Evolutionary conservation across 2,113 vertebrate genomes (phyloP).

Genomic region (Heterochromis multidens): DNA sequence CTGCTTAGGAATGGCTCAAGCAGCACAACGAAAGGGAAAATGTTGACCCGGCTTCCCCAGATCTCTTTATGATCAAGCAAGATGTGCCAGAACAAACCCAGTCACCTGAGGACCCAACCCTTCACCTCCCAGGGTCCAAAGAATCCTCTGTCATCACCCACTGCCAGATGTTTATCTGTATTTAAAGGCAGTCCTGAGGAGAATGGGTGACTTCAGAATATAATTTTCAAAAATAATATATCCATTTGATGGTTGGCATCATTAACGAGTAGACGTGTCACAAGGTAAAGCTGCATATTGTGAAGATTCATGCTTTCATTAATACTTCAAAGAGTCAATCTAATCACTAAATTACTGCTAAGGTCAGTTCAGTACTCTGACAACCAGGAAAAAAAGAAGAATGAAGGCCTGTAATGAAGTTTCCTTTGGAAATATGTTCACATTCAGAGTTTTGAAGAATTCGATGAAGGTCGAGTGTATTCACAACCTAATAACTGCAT

Average conservation of each 20-base stretch:
- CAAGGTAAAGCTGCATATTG: neutral
- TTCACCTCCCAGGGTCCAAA: neutral
- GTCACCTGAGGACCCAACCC: too few relatives aligned
- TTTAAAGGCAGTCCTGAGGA: neutral
- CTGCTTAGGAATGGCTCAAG: neutral
- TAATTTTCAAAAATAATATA: neutral
- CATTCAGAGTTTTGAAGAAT: neutral
- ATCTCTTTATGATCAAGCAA: neutral
- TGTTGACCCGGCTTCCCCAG: neutral
- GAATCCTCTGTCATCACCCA: neutral
- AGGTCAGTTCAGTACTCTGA: neutral
- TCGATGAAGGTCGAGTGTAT: neutral
- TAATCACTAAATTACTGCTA: neutral
- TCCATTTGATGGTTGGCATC: neutral
- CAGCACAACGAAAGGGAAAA: neutral
- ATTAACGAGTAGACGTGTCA: neutral
- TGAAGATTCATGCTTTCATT: neutral
- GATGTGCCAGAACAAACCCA: too few relatives aligned
- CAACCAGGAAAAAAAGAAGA: neutral
- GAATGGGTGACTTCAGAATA: neutral
- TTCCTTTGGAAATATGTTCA: neutral
- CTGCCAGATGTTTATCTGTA: neutral
- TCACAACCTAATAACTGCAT: neutral
- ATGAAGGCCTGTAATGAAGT: neutral
- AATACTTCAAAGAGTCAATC: neutral